A percentile compares a stretch with the other conserved stretches of the same genome.
phyloP scores from a whole-genome alignment of 2,113 vertebrate species.

The Charina bottae region DNA sequence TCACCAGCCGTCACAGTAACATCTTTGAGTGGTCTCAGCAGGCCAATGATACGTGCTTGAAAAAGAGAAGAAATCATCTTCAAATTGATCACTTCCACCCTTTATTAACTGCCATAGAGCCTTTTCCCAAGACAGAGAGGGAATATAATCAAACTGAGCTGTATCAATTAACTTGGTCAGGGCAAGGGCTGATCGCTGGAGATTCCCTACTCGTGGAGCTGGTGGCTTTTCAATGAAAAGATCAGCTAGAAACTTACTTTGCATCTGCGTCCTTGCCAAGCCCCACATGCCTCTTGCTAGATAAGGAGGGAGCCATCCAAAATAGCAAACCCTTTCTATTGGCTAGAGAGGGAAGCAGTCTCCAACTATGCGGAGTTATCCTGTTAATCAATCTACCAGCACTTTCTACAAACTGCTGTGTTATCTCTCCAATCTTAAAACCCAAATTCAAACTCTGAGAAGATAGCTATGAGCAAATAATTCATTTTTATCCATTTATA shows the following conservation, averaged over 20 bases:
- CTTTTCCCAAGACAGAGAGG: constrained; percentile 73
- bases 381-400: constrained; percentile 81
- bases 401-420: constrained; percentile 79
- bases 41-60: constrained; percentile 91
- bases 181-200: constrained; percentile 69
- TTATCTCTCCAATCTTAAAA: constrained; percentile 58
- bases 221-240: constrained; percentile 78
- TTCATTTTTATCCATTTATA: constrained; percentile 38
- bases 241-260: constrained; percentile 77
- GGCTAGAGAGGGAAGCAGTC: constrained; percentile 78
- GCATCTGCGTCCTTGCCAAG: constrained; percentile 82
- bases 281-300: constrained; percentile 75
- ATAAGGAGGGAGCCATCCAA: constrained; percentile 91
- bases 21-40: constrained; percentile 88
- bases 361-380: constrained; percentile 71
- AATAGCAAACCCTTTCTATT: constrained; percentile 86
- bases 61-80: constrained; percentile 84
- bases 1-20: constrained; percentile 94
- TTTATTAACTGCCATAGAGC: constrained; percentile 75
- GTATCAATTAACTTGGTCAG: constrained; percentile 66
- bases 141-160: constrained; percentile 45
- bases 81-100: constrained; percentile 72
- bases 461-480: constrained; percentile 39
- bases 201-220: constrained; percentile 77
- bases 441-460: constrained; percentile 46